phyloP scores from a whole-genome alignment of 2,797 vertebrate genomes.

The Lycodopsis pacificus region DNA sequence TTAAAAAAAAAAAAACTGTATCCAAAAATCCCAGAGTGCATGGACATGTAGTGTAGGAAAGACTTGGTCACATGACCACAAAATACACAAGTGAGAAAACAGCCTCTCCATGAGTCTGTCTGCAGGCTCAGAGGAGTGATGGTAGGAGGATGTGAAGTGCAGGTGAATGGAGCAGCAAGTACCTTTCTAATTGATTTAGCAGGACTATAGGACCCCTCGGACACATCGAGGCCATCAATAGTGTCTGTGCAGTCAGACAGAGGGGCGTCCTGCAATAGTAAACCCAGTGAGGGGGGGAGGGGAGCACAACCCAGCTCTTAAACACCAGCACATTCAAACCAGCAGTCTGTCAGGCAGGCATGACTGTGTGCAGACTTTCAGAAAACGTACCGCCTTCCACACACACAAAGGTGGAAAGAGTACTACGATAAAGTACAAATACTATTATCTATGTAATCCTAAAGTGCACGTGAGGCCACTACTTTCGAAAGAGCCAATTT shows the following conservation, averaged over 20 bases:
- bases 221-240: conserved; percentile 98
- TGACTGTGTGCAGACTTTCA: conserved; percentile 37
- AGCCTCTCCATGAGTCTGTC: background rate
- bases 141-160: conserved; percentile 48
- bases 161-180: conserved; percentile 83
- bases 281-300: conserved; percentile 91
- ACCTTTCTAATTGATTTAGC: conserved; percentile 99
- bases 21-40: background rate
- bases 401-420: conserved; percentile 67
- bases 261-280: conserved; percentile 98
- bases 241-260: conserved; percentile 99
- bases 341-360: conserved; percentile 44
- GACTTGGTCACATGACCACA: background rate
- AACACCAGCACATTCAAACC: conserved; percentile 62
- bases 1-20: background rate
- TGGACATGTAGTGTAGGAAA: background rate
- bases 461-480: background rate
- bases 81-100: background rate
- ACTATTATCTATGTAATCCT: background rate
- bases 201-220: conserved; percentile 97
- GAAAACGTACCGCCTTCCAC: conserved; percentile 30
- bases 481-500: background rate
- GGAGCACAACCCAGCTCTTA: conserved; percentile 82
- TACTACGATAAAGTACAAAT: background rate
- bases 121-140: conserved; percentile 36